These are phyloP conservation scores for Diprion similis DNA, from an alignment of 1,140 invertebrate species.

Conservation along the genomic window DNA sequence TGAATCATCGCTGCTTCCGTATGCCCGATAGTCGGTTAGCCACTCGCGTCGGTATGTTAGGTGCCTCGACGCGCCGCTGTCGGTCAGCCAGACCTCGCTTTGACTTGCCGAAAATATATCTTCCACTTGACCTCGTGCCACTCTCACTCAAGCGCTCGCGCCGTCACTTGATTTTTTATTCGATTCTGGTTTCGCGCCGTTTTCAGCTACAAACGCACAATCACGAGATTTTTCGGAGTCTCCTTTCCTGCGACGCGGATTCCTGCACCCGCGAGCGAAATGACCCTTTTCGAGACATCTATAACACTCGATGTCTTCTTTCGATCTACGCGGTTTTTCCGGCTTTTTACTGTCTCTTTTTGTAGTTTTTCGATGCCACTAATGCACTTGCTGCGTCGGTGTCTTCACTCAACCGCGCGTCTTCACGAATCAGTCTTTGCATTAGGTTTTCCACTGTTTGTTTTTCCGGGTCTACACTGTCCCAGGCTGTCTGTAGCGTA, in stretches of 20 bases:
- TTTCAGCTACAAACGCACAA: background rate
- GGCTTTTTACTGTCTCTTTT: no score
- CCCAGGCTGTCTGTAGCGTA: no score
- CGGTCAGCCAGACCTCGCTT: constrained; percentile 22
- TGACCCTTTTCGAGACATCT: background rate
- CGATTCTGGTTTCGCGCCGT: background rate
- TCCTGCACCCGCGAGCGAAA: background rate
- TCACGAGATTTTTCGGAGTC: background rate
- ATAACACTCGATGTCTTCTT: no score
- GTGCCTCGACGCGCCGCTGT: constrained; percentile 29
- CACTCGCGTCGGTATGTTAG: constrained; percentile 30
- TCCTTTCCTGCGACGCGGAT: background rate
- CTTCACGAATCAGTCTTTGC: no score
- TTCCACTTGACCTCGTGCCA: background rate
- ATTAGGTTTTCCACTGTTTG: no score
- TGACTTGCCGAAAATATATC: background rate
- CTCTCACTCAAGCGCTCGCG: background rate
- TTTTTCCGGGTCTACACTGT: no score
- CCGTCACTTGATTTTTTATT: background rate
- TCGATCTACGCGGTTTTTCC: no score
- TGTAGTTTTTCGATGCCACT: no score
- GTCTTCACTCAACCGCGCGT: no score
- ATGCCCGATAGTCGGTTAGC: constrained; percentile 22
- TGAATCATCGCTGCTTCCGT: constrained; percentile 19
- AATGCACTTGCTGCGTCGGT: no score